phyloP scores from a whole-genome alignment of 2,797 vertebrate species.

The Alcedo atthis region DNA sequence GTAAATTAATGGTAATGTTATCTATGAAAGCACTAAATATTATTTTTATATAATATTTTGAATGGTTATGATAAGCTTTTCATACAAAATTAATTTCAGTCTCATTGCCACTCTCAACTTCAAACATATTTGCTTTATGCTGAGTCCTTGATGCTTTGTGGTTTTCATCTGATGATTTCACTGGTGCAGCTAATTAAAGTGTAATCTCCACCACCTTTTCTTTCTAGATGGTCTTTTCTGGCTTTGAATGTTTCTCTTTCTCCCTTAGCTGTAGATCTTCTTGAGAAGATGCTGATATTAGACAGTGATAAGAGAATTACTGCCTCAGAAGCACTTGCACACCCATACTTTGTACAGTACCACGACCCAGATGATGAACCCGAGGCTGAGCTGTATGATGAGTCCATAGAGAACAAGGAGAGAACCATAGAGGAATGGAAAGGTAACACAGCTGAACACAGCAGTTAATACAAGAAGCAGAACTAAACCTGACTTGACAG shows the following conservation, averaged over 20 bases:
- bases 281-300: slow-evolving; percentile 95
- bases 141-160: not conserved
- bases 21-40: not conserved
- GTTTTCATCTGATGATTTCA: not conserved
- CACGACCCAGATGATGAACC: slow-evolving; percentile 96
- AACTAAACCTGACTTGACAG: not conserved
- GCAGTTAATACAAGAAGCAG: not conserved
- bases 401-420: slow-evolving; percentile 93
- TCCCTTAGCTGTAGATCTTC: slow-evolving; percentile 89
- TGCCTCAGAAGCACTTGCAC: slow-evolving; percentile 90
- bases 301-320: slow-evolving; percentile 96
- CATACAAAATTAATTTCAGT: not conserved
- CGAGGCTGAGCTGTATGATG: slow-evolving; percentile 90
- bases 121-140: not conserved
- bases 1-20: not conserved
- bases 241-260: not conserved
- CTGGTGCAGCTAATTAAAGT: not conserved
- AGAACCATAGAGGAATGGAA: slow-evolving; percentile 96
- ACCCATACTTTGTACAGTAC: slow-evolving; percentile 96
- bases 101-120: not conserved
- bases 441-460: slow-evolving; percentile 78
- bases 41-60: not conserved
- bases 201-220: not conserved
- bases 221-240: not conserved
- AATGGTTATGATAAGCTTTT: not conserved